phyloP scores from a whole-genome alignment of 1,140 invertebrate species.

The Manduca sexta region DNA sequence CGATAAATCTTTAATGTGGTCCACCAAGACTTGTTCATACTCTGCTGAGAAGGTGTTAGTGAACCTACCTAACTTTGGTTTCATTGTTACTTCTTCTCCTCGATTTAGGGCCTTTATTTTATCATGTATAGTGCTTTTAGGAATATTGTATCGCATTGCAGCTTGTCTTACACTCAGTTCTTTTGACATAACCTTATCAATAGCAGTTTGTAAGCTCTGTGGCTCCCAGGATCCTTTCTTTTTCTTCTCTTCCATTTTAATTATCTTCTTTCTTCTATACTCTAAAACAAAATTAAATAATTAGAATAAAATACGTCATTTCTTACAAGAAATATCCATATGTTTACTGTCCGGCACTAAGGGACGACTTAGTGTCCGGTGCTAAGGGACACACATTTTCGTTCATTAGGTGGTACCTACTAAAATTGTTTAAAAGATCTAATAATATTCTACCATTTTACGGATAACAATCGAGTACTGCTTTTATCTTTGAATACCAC shows the following conservation, averaged over 20 bases:
- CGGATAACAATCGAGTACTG: slow-evolving; percentile 5
- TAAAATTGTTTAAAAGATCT: slow-evolving; percentile 8
- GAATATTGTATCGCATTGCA: too few species aligned
- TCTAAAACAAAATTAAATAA: slow-evolving; percentile 10
- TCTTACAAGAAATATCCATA: slow-evolving; percentile 15
- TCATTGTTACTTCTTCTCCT: slow-evolving; percentile 26
- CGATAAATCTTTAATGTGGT: slow-evolving; percentile 27
- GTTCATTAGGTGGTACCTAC: slow-evolving; percentile 8
- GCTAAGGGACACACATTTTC: slow-evolving; percentile 14
- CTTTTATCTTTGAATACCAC: too few species aligned
- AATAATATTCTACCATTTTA: slow-evolving; percentile 14
- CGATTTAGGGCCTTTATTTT: slow-evolving; percentile 25
- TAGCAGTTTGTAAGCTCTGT: too few species aligned
- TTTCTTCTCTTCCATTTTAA: too few species aligned
- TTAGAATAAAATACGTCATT: slow-evolving; percentile 14
- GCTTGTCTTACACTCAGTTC: too few species aligned
- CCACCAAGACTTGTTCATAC: slow-evolving; percentile 24
- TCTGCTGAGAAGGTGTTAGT: slow-evolving; percentile 25
- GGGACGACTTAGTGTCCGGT: slow-evolving; percentile 22
- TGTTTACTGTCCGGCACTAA: slow-evolving; percentile 17
- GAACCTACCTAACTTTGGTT: slow-evolving; percentile 29
- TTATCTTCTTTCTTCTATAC: too few species aligned
- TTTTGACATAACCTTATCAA: too few species aligned
- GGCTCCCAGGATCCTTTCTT: too few species aligned
- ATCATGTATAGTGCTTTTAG: too few species aligned